phyloP scores from a whole-genome alignment of 2,797 vertebrate genomes.

The Chelon labrosus region DNA sequence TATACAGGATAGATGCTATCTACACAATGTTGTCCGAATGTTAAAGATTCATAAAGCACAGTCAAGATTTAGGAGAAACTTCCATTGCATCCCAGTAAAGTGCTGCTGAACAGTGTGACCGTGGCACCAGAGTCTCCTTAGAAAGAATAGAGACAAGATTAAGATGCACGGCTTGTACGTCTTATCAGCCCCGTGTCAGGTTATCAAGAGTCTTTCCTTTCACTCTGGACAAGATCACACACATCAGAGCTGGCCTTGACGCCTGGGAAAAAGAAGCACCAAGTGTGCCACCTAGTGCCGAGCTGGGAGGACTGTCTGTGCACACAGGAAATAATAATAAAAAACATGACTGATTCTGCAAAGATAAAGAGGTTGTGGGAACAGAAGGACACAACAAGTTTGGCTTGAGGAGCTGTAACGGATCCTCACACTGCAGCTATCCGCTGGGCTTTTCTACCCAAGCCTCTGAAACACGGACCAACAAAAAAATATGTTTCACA shows the following conservation, averaged over 20 bases:
- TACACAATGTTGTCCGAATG: background rate
- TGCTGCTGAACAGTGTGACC: slow-evolving; percentile 10
- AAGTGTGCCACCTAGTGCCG: slow-evolving; percentile 67
- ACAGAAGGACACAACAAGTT: too few species aligned
- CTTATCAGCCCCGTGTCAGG: slow-evolving; percentile 52
- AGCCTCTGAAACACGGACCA: slow-evolving; percentile 20
- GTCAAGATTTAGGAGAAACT: too few species aligned
- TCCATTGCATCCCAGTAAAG: slow-evolving; percentile 6
- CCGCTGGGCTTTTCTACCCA: background rate
- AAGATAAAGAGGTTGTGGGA: background rate
- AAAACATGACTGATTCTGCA: background rate
- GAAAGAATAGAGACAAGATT: slow-evolving; percentile 27
- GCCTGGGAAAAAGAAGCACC: slow-evolving; percentile 25
- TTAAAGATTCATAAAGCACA: background rate
- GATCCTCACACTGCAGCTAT: background rate
- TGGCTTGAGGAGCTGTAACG: background rate
- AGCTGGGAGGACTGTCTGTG: background rate
- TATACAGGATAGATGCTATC: background rate
- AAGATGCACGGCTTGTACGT: slow-evolving; percentile 22
- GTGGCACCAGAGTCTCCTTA: slow-evolving; percentile 7
- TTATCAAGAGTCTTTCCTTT: slow-evolving; percentile 47
- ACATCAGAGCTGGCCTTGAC: slow-evolving; percentile 18
- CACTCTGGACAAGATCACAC: slow-evolving; percentile 55
- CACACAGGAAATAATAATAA: background rate
- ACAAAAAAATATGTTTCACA: background rate